Evolutionary conservation across 2,797 vertebrate species (phyloP).

Genomic region (Pelobates cultripes): DNA sequence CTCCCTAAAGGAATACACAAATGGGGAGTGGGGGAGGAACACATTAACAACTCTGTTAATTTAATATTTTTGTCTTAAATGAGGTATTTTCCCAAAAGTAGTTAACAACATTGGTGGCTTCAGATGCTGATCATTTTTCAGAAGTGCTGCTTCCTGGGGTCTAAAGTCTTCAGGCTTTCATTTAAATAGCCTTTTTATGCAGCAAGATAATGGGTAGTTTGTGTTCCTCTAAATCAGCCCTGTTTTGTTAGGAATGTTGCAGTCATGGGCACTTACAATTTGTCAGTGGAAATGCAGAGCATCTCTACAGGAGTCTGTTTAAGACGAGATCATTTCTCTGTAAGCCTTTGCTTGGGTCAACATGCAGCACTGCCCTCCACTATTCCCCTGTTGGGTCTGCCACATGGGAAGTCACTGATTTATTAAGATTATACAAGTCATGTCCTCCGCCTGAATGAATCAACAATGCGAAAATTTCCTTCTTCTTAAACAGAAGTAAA

Average conservation of each 20-base stretch:
- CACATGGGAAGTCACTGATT: slow-evolving; percentile 90
- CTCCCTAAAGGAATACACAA: no score
- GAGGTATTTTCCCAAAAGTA: slow-evolving; percentile 70
- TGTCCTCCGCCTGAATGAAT: slow-evolving; percentile 89
- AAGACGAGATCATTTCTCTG: slow-evolving; percentile 86
- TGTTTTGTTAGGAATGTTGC: slow-evolving; percentile 79
- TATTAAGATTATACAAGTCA: slow-evolving; percentile 84
- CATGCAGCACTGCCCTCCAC: slow-evolving; percentile 69
- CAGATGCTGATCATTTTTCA: slow-evolving; percentile 76
- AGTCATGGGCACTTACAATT: slow-evolving; percentile 80
- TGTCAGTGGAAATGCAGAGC: slow-evolving; percentile 78
- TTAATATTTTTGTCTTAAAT: slow-evolving; percentile 71
- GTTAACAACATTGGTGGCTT: slow-evolving; percentile 72
- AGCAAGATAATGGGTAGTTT: slow-evolving; percentile 83
- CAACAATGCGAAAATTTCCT: slow-evolving; percentile 78
- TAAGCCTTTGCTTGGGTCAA: slow-evolving; percentile 78
- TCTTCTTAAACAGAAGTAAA: slow-evolving; percentile 63
- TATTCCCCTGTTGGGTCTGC: slow-evolving; percentile 86
- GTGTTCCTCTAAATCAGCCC: slow-evolving; percentile 84
- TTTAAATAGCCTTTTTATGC: slow-evolving; percentile 82
- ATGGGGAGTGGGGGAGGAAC: no score
- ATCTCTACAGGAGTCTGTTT: slow-evolving; percentile 81
- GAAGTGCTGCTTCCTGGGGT: slow-evolving; percentile 62
- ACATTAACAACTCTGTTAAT: not conserved
- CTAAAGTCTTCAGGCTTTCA: slow-evolving; percentile 76